phyloP scores from a whole-genome alignment of 2,113 vertebrate species.

The Thamnophis sirtalis region DNA sequence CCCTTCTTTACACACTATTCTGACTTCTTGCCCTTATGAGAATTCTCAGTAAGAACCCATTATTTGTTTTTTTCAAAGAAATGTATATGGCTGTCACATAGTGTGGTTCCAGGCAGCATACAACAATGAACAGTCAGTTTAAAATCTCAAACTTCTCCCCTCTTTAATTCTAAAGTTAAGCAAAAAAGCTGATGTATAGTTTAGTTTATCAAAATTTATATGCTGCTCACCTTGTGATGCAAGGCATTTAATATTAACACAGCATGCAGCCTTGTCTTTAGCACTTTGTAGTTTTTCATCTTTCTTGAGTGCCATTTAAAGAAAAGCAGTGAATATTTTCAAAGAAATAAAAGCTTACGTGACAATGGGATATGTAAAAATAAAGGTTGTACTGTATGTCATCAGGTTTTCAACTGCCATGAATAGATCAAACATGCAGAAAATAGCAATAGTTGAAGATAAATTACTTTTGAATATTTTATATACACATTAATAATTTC shows the following conservation, averaged over 20 bases:
- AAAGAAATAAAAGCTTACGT: conserved; percentile 3
- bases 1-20: background rate
- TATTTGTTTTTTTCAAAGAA: background rate
- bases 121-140: background rate
- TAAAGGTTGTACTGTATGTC: conserved; percentile 25
- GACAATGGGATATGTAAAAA: background rate
- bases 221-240: background rate
- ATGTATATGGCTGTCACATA: background rate
- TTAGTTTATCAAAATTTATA: background rate
- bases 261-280: background rate
- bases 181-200: background rate
- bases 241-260: background rate
- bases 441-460: background rate
- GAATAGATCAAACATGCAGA: background rate
- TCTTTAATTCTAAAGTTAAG: background rate
- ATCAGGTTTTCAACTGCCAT: background rate
- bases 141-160: background rate
- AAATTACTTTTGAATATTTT: background rate
- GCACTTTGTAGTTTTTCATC: background rate
- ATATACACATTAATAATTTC: background rate
- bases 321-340: background rate
- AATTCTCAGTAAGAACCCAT: background rate
- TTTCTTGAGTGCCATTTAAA: background rate
- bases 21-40: background rate
- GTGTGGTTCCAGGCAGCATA: background rate